These are phyloP conservation scores for Xiphias gladius DNA, from an alignment of 2,113 vertebrate genomes.

Conservation along the genomic window DNA sequence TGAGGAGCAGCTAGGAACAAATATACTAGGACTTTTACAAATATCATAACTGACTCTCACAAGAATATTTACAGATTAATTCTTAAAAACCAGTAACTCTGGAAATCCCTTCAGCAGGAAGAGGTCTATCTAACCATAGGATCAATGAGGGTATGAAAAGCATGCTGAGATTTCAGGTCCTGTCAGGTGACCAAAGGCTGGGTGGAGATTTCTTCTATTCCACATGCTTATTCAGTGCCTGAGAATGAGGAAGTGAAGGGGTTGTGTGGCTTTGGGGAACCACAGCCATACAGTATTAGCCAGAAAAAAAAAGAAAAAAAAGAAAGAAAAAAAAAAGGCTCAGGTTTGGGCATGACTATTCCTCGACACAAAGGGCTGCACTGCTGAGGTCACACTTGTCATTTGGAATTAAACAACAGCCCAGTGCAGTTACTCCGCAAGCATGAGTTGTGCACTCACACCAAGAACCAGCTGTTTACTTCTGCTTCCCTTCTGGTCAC, in stretches of 20 bases:
- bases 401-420: constrained; percentile 63
- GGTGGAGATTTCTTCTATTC: constrained; percentile 49
- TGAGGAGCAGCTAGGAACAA: constrained; percentile 16
- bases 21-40: constrained; percentile 12
- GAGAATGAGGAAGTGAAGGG: constrained; percentile 62
- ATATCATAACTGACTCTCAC: neutral
- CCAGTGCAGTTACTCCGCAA: constrained; percentile 21
- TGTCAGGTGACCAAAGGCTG: constrained; percentile 38
- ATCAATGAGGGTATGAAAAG: constrained; percentile 61
- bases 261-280: constrained; percentile 30
- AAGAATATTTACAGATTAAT: constrained; percentile 15
- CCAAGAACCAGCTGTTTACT: constrained; percentile 49
- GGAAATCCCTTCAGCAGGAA: constrained; percentile 63
- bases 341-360: constrained; percentile 38
- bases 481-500: constrained; percentile 72
- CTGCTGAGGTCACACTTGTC: constrained; percentile 67
- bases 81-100: constrained; percentile 20
- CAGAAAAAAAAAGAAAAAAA: constrained; percentile 16
- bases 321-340: neutral
- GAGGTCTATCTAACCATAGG: constrained; percentile 55
- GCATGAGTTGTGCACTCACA: constrained; percentile 30
- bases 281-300: constrained; percentile 14
- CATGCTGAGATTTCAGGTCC: constrained; percentile 36
- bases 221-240: constrained; percentile 10
- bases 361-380: constrained; percentile 74